Base-by-base conservation (phyloP, 1,140 invertebrate species). In the Monochamus saltuarius region DNA sequence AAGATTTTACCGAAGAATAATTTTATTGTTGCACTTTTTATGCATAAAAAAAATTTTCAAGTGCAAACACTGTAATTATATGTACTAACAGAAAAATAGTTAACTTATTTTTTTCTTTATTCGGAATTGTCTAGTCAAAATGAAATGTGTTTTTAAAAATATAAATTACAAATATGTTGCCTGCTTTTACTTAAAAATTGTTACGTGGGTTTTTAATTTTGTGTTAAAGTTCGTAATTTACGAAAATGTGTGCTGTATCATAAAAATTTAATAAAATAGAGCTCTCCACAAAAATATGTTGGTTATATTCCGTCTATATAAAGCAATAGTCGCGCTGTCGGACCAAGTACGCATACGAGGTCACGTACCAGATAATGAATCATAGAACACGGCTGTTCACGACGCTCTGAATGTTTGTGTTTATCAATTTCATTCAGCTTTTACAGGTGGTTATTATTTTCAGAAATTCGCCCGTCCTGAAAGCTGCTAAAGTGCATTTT, bases 401-500 rank as follows among this genome's bases (percentile, higher is more conserved):
- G 38, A 40, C 38, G 36, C 51, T 40, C 17, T 54, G 3, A 34
- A 40, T 51, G 49, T 40, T 42, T 34, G 22, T 29, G 22, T 29
- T 59, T 51, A 53, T 38, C 46, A 52, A 45, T 36, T 53, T 60
- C 49, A 50, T 51, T 40, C 35, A 43, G 29, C 46, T 19, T 36
- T 46, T 56, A 39, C 51, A 56, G 36, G 59, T 47, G 38, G 54
- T 37, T 45, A 42, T 61, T 53, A 56, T 60, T 47, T 43, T 49
- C 52, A 38, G 46, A 51, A 53, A 52, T 59, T 53, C 50, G 29
- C 38, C 34, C 42, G 43, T 39, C 34, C 49, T 36, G 58, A 29
- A 56, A 56, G 22, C 46, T 37, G 10, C 40, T 19, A 8, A 34
- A 22, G 35, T 34, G 35, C 42, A 51, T 55, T 49, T 34, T 56